Evolutionary conservation across 2,888 invertebrate species (phyloP), one percentile per base, ranked within the genome.

Genomic region (Scaptodrosophila latifasciaeformis): DNA sequence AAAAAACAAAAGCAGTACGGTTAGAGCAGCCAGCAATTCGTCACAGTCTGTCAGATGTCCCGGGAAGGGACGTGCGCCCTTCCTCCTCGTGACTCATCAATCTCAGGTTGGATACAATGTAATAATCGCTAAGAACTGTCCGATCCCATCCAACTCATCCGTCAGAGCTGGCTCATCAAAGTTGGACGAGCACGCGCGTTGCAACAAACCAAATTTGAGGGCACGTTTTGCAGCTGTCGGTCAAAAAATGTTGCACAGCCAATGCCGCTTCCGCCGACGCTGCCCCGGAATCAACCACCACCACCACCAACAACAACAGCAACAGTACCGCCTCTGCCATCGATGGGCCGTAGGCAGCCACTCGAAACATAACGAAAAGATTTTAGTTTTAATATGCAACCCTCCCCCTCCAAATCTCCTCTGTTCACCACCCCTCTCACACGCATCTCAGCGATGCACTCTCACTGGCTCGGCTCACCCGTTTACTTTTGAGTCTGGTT

Each of bases 11-110:
- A 47, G 51, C 17, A 15, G 12, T 37, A 13, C 9, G 7, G 37
- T 2, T 3, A 1, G 56, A 62, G 27, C 13, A 17, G 35, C 29
- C 24, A 46, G 52, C 67, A 59, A 71, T 72, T 67, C 71, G 75
- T 72, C 70, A 72, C 54, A 48, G 56, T 27, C 69, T 70, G 71
- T 74, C 70, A 60, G 2, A n/a, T n/a, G n/a, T n/a, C n/a, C n/a
- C n/a, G n/a, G n/a, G n/a, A n/a, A 31, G 44, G 18, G 13, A 29
- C 47, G 29, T 30, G 52, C 44, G n/a, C 40, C 48, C 58, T 35
- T 24, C 30, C 44, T 54, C 44, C 48, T 24, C 35, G 18, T 12
- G 46, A 27, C 53, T 53, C 65, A 67, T 71, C 72, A 69, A 70
- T 72, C 75, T 61, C 51, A 46, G 39, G 56, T 57, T 54, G 15